These are phyloP conservation scores for Drosophila vallismaia DNA, from an alignment of 2,888 invertebrate species.

Conservation along the genomic window DNA sequence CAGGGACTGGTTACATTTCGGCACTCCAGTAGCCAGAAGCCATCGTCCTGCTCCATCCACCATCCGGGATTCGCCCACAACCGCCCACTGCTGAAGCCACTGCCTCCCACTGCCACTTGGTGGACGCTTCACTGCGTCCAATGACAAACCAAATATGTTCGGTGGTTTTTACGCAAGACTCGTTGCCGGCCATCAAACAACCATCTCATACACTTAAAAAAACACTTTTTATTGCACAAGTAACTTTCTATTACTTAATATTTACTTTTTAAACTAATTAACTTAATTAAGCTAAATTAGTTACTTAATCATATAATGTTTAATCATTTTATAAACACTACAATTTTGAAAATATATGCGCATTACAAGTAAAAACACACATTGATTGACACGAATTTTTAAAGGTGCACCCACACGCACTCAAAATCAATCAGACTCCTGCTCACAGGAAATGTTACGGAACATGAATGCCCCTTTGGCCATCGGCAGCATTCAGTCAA, in stretches of 20 bases:
- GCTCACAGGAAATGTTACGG: constrained; percentile 36
- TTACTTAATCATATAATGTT: no score
- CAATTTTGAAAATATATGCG: neutral
- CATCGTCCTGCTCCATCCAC: constrained; percentile 5
- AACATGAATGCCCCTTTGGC: constrained; percentile 31
- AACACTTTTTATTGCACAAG: neutral
- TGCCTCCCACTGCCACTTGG: constrained; percentile 27
- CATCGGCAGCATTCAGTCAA: constrained; percentile 69
- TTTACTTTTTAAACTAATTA: no score
- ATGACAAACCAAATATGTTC: constrained; percentile 81
- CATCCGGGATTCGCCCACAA: neutral
- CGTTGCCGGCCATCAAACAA: constrained; percentile 42
- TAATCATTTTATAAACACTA: neutral
- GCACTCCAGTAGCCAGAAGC: constrained; percentile 57
- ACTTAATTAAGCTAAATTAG: no score
- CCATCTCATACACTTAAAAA: constrained; percentile 4
- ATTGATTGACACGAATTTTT: neutral
- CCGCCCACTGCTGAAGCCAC: neutral
- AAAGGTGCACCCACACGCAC: constrained; percentile 38
- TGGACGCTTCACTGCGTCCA: constrained; percentile 71
- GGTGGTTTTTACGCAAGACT: constrained; percentile 79
- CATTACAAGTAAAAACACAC: neutral
- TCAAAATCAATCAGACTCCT: constrained; percentile 71
- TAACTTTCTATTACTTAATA: no score
- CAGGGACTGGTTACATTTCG: constrained; percentile 72